Evolutionary conservation across 2,113 vertebrate genomes (phyloP).

Genomic region (Sceloporus undulatus): DNA sequence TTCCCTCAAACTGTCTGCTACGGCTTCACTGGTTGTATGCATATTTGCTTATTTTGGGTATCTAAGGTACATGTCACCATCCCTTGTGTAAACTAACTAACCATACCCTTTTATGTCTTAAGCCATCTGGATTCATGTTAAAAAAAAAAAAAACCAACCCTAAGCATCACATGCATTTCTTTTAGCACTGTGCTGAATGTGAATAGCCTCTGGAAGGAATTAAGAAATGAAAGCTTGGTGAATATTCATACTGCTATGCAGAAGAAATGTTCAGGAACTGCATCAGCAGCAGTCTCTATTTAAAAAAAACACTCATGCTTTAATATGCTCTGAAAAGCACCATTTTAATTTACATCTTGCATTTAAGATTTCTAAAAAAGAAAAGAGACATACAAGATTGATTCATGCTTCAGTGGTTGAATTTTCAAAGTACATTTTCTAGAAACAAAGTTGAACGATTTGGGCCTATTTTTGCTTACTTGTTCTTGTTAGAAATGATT

Average conservation of each 20-base stretch:
- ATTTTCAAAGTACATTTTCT: not conserved
- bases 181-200: not conserved
- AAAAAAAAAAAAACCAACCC: not conserved
- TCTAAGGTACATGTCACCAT: not conserved
- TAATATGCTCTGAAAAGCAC: not conserved
- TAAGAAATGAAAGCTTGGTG: constrained; percentile 2
- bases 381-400: not conserved
- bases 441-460: not conserved
- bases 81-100: not conserved
- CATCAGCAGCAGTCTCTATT: not conserved
- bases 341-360: not conserved
- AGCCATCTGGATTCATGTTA: not conserved
- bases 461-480: not conserved
- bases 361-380: not conserved
- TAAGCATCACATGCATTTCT: not conserved
- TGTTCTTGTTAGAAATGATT: not conserved
- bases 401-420: not conserved
- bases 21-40: too few relatives aligned
- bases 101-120: not conserved
- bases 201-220: not conserved
- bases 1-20: too few relatives aligned
- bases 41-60: not conserved
- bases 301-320: not conserved
- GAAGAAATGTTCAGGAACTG: not conserved
- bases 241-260: not conserved